phyloP scores from a whole-genome alignment of 2,888 invertebrate genomes.

The Oscheius sp. region DNA sequence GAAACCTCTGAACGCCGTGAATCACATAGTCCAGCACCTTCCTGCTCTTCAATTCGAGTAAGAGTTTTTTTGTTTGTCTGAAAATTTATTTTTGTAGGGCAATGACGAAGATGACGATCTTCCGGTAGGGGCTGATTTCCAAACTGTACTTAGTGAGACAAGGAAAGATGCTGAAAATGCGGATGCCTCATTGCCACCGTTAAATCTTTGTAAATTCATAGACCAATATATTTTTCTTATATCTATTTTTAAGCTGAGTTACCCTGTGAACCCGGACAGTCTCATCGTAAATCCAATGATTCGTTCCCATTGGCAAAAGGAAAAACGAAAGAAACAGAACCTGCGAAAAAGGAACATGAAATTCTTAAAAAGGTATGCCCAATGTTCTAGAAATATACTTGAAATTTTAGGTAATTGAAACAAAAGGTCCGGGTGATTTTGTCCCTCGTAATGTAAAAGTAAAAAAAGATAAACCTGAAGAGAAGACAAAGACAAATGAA shows the following conservation, averaged over 20 bases:
- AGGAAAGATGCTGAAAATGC: background rate
- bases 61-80: background rate
- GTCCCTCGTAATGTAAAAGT: conserved; percentile 29
- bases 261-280: conserved; percentile 15
- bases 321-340: background rate
- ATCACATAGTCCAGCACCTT: background rate
- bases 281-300: background rate
- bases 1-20: background rate
- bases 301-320: conserved; percentile 20
- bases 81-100: background rate
- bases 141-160: conserved; percentile 24
- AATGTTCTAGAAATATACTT: background rate
- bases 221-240: background rate
- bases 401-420: conserved; percentile 7
- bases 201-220: conserved; percentile 28
- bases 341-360: conserved; percentile 19
- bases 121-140: conserved; percentile 30
- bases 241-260: conserved; percentile 2
- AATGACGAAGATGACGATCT: conserved; percentile 28
- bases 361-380: conserved; percentile 25
- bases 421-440: conserved; percentile 28
- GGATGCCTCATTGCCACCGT: background rate
- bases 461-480: conserved; percentile 1
- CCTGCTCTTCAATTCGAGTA: background rate
- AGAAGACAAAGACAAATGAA: background rate